A percentile compares a stretch with the other conserved stretches of the same genome.
Conservation (phyloP, 2,113 vertebrate species). For the Cyprichromis sp. region DNA sequence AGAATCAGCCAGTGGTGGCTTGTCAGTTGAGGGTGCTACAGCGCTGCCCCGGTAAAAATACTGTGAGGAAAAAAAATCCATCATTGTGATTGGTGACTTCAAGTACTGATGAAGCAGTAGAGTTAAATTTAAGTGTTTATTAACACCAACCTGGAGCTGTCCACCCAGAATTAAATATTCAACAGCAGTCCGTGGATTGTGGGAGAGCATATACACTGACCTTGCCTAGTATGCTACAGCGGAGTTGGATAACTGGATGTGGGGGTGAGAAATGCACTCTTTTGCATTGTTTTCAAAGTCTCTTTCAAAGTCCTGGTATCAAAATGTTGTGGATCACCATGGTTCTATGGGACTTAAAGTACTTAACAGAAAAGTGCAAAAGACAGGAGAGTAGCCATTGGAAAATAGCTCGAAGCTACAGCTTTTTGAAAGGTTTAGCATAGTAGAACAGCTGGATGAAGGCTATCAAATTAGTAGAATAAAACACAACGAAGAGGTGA, state of each 20-base stretch:
- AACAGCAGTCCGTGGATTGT: neutral
- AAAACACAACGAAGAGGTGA: neutral
- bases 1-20: neutral
- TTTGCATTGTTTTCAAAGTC: neutral
- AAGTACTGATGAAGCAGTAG: neutral
- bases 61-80: neutral
- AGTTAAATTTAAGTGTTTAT: fast-evolving
- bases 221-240: neutral
- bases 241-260: neutral
- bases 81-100: neutral
- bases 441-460: neutral
- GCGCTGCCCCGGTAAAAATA: fast-evolving
- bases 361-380: neutral
- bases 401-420: neutral
- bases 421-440: neutral
- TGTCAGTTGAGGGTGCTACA: neutral
- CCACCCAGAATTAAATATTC: neutral
- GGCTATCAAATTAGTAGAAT: neutral
- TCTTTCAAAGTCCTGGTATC: neutral
- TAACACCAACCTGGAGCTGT: neutral
- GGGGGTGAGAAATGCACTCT: neutral
- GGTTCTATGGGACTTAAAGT: neutral
- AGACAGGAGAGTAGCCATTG: neutral
- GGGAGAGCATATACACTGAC: neutral
- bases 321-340: neutral